Evolutionary conservation across 2,113 vertebrate species (phyloP), one percentile per base, ranked within the genome.

Genomic region (Lepidiolamprologus cunningtoni): DNA sequence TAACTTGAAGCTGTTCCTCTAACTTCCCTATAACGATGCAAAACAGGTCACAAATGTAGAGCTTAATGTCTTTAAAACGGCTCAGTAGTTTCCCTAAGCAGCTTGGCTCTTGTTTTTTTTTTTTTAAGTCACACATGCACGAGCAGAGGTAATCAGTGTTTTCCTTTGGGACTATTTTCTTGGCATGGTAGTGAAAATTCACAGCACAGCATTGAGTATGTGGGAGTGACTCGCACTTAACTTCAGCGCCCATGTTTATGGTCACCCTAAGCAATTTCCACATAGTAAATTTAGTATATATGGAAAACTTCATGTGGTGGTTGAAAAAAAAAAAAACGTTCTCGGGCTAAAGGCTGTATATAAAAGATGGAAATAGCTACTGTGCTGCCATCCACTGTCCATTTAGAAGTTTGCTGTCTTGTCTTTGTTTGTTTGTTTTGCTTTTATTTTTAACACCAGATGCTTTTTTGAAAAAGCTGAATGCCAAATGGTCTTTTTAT

Each of bases 391-490:
- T 26, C 40, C 16, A 19, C 23, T 76, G 40, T 45, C n/a, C 23
- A 28, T 50, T 50, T 78, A 50, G 23, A 78, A 50, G 42, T 71
- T 23, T 71, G 10, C 61, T 71, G 63, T 71, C 35, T 23, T 42
- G n/a, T 42, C 3, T 71, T 71, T 71, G 35, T 68, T 40, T 68
- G 19, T 40, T 68, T 68, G 11, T 6, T 71, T 71, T 68, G 19
- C 61, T 68, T 37, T 68, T 68, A 21, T 37, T 68, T 71, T 71
- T 71, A 71, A 71, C 7, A 42, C 37, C n/a, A 42, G 35, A 23
- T 23, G 12, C 37, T 45, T 16, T 73, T 26, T 23, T 26, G 12
- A 73, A 78, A 33, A 76, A 9, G 7, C 16, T 47, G 16, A 31
- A 76, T 28, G 40, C 23, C 23, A 50, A 50, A 47, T 52, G 10